These are phyloP conservation scores for Artemia sinica DNA, from an alignment of 2,888 invertebrate genomes.

Conservation along the genomic window DNA sequence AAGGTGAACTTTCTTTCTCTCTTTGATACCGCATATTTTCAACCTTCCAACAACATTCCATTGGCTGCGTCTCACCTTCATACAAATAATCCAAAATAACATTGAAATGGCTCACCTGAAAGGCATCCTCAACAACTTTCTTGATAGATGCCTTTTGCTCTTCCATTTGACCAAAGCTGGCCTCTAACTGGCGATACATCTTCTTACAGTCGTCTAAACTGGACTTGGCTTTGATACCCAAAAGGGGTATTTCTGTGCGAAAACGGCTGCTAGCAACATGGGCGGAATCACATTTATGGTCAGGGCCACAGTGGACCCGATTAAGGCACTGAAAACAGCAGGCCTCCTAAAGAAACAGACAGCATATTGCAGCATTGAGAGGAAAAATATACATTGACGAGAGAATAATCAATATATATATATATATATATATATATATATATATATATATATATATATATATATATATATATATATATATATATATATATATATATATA, in stretches of 20 bases:
- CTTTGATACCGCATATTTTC: too few species aligned
- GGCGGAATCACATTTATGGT: slow-evolving; percentile 66
- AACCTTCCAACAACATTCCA: slow-evolving; percentile 28
- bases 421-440: too few species aligned
- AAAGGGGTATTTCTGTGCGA: slow-evolving; percentile 53
- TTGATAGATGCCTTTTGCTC: slow-evolving; percentile 69
- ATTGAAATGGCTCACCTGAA: slow-evolving; percentile 36
- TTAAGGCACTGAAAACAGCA: slow-evolving; percentile 66
- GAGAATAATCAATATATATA: too few species aligned
- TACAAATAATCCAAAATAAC: slow-evolving; percentile 62
- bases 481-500: slow-evolving; percentile 2
- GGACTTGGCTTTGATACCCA: slow-evolving; percentile 54
- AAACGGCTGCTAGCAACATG: slow-evolving; percentile 58
- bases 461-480: slow-evolving; percentile 16
- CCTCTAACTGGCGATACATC: slow-evolving; percentile 53
- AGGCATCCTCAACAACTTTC: slow-evolving; percentile 60
- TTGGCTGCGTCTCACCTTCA: slow-evolving; percentile 56
- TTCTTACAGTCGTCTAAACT: slow-evolving; percentile 58
- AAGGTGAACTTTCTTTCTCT: too few species aligned
- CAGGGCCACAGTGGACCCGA: slow-evolving; percentile 57
- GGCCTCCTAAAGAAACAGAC: background rate
- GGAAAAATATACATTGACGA: too few species aligned
- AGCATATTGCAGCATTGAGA: too few species aligned
- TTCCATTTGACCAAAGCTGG: slow-evolving; percentile 65
- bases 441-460: slow-evolving; percentile 48